phyloP scores from a whole-genome alignment of 1,140 invertebrate genomes.

The Latrodectus geometricus region DNA sequence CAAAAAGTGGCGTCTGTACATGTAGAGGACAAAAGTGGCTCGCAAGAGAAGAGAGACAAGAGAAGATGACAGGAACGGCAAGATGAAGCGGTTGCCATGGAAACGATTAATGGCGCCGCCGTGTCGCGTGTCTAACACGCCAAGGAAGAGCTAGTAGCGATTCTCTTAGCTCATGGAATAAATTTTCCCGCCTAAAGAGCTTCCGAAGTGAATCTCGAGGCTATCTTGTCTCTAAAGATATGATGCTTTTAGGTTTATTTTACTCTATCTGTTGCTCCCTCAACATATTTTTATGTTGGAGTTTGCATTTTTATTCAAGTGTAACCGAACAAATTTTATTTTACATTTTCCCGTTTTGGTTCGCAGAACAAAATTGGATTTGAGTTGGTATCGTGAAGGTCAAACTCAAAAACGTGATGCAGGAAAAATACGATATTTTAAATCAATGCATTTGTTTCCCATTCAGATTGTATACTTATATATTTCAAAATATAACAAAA shows the following conservation, averaged over 20 bases:
- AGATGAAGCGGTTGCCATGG: constrained; percentile 46
- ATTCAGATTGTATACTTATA: too few relatives aligned
- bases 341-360: too few relatives aligned
- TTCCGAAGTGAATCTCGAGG: not conserved
- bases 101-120: constrained; percentile 31
- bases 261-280: not conserved
- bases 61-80: constrained; percentile 26
- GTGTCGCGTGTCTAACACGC: constrained; percentile 38
- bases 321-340: too few relatives aligned
- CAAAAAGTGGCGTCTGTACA: not conserved
- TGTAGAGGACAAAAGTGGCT: constrained; percentile 6
- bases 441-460: too few relatives aligned
- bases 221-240: constrained; percentile 2
- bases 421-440: too few relatives aligned
- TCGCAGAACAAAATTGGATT: too few relatives aligned
- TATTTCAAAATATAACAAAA: too few relatives aligned
- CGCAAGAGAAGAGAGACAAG: not conserved
- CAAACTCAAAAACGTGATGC: too few relatives aligned
- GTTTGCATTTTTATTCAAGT: too few relatives aligned
- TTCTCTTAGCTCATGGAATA: constrained; percentile 21
- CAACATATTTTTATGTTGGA: too few relatives aligned
- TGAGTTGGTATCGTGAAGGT: too few relatives aligned
- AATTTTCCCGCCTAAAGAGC: constrained; percentile 48
- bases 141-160: not conserved
- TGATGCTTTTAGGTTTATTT: not conserved